These are phyloP conservation scores for Halictus quadricinctus DNA, from an alignment of 2,888 invertebrate genomes.

Conservation along the genomic window DNA sequence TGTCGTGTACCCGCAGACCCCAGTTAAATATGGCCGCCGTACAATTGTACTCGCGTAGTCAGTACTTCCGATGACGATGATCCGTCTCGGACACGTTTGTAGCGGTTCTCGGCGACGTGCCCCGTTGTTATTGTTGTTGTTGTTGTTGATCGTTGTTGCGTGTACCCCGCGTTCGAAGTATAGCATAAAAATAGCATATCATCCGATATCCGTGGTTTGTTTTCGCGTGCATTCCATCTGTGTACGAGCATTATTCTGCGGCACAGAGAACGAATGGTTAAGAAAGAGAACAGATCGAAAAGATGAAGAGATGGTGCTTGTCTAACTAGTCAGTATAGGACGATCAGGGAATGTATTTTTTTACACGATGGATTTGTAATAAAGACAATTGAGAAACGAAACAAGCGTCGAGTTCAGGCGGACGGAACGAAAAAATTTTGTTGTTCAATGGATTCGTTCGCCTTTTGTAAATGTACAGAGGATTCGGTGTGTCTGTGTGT, in stretches of 20 bases:
- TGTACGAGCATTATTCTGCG: conserved; percentile 28
- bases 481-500: background rate
- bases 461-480: background rate
- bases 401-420: conserved; percentile 43
- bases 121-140: conserved; percentile 1
- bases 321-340: conserved; percentile 78
- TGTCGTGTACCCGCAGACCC: background rate
- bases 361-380: conserved; percentile 75
- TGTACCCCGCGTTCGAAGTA: conserved; percentile 32
- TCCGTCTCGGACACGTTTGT: background rate
- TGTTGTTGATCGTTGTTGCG: conserved; percentile 22
- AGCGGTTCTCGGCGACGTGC: background rate
- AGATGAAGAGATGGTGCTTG: conserved; percentile 40
- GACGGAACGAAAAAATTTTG: conserved; percentile 16
- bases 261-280: background rate
- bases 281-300: background rate
- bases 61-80: background rate
- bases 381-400: conserved; percentile 60
- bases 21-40: background rate
- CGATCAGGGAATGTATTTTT: conserved; percentile 79
- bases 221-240: conserved; percentile 64
- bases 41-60: conserved; percentile 30
- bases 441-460: background rate
- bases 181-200: conserved; percentile 41
- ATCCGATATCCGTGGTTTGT: background rate